phyloP scores from a whole-genome alignment of 2,888 invertebrate species.

The Aphrophora alni region DNA sequence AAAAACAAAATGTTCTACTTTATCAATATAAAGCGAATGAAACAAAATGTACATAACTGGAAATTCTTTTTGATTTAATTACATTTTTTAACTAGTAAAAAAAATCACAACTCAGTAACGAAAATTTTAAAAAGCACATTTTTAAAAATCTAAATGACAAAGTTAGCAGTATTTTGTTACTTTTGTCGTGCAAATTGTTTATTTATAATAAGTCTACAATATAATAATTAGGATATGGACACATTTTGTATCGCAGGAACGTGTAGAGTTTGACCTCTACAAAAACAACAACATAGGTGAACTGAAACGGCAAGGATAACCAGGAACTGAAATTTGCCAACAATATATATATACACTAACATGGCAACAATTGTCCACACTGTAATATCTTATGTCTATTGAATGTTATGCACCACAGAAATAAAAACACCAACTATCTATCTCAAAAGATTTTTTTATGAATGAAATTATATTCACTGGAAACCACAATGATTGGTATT shows the following conservation, averaged over 20 bases:
- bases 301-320: neutral
- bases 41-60: neutral
- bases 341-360: neutral
- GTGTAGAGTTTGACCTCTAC: neutral
- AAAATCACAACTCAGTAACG: neutral
- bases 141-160: neutral
- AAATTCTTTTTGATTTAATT: conserved; percentile 7
- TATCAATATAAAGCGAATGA: neutral
- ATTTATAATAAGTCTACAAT: neutral
- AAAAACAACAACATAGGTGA: neutral
- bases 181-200: neutral
- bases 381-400: neutral
- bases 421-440: neutral
- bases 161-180: neutral
- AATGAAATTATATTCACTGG: conserved; percentile 23
- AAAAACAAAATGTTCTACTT: conserved; percentile 44
- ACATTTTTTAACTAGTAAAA: neutral
- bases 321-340: conserved; percentile 9
- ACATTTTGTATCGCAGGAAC: conserved; percentile 15
- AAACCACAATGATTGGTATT: conserved; percentile 14
- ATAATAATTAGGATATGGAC: conserved; percentile 4
- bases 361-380: neutral
- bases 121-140: conserved; percentile 2
- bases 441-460: neutral
- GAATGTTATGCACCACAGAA: neutral